Base-by-base conservation (phyloP, 2,888 invertebrate genomes). In the Heliconius sara region DNA sequence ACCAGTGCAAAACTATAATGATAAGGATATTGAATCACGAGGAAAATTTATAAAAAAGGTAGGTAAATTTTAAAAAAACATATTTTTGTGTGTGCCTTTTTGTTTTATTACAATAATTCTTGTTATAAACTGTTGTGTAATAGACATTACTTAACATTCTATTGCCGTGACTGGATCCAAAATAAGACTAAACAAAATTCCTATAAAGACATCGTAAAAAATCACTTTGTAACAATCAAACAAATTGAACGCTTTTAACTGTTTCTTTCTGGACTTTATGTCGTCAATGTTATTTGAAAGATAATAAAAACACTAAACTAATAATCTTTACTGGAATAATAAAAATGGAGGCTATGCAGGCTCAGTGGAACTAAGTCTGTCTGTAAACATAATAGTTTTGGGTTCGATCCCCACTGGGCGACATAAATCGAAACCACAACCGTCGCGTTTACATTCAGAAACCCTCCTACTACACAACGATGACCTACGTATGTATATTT, bases 101-200 rank as follows among this genome's bases (percentile, higher is more conserved):
- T 63, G 10, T 60, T n/a, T 0, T 60, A 60, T n/a, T 60, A 60
- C 7, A n/a, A 1, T 52, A 5, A 52, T 5, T 52, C 52, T 5
- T 16, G 3, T 12, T 27, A 19, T 66, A 66, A 66, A 19, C 66
- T 30, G 6, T 67, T 34, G 22, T 12, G 34, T 34, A 22, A 34
- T 65, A 57, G 9, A 57, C 22, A 22, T 22, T 2, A 34, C 4
- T 67, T 9, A 30, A 66, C 16, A 13, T 65, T 34, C 7, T 34
- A 66, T 66, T 67, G 1, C 22, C 67, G 34, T 67, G 34, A 67
- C 67, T 67, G 34, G 10, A 67, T 34, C 22, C 67, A 67, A 34
- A 67, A 67, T 67, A 67, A 67, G 67, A 67, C 22, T n/a, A n/a
- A n/a, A n/a, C n/a, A n/a, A n/a, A n/a, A 34, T 67, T 22, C 19